Conservation (phyloP, 2,888 invertebrate genomes). For the Plagodis dolabraria region DNA sequence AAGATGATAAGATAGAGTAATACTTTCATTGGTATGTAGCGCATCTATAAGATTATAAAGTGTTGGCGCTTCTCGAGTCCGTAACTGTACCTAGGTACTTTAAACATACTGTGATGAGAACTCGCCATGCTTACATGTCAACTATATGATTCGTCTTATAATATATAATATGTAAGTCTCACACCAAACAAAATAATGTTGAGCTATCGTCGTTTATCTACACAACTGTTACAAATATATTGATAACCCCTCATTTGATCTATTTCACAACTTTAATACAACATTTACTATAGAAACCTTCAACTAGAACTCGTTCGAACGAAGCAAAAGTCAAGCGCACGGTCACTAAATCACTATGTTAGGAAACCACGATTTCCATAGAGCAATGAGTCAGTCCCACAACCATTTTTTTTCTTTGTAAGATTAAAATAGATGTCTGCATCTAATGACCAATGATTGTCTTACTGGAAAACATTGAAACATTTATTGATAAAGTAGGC, state of each 20-base stretch:
- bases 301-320: slow-evolving; percentile 1
- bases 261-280: slow-evolving; percentile 4
- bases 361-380: slow-evolving; percentile 1
- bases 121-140: no score
- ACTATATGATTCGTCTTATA: no score
- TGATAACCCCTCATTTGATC: background rate
- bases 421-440: slow-evolving; percentile 62
- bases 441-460: slow-evolving; percentile 62
- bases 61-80: no score
- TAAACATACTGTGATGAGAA: no score
- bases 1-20: no score
- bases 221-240: no score
- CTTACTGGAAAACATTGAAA: slow-evolving; percentile 66
- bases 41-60: no score
- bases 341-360: slow-evolving; percentile 18
- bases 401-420: slow-evolving; percentile 63
- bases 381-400: slow-evolving; percentile 44
- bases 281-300: slow-evolving; percentile 2
- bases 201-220: background rate
- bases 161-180: no score
- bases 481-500: slow-evolving; percentile 50
- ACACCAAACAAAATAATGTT: no score
- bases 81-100: no score
- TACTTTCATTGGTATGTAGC: no score
- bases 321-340: slow-evolving; percentile 13